Evolutionary conservation across 2,888 invertebrate species (phyloP), one percentile per base, ranked within the genome.

Genomic region (Pammene aurita): DNA sequence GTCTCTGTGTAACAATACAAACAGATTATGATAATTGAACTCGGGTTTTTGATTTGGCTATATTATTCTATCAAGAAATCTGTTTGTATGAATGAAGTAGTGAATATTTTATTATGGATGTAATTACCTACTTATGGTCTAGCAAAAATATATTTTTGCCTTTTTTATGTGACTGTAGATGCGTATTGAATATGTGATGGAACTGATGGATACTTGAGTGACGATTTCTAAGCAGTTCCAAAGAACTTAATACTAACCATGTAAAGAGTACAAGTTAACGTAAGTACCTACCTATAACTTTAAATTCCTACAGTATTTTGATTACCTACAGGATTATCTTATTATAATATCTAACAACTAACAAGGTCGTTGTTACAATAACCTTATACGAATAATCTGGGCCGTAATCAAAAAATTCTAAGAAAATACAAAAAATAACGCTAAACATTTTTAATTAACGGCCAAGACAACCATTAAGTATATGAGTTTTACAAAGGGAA

Each of bases 401-500:
- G n/a, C n/a, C 1, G 18, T 41, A 62, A 38, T 18, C 13, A 62
- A 52, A 48, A 50, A 35, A 26, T 26, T 62, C 50, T 50, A 18
- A 41, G 38, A 1, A 26, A 57, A 13, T n/a, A 38, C 38, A 38
- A 46, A 41, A 52, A 52, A 62, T 35, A 52, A 26, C 41, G 41
- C n/a, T 11, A 26, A 52, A 26, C 34, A 52, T 58, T 67, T 68
- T 63, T 68, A 68, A 68, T 68, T 58, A 57, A 68, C 35, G 57
- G 54, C 46, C 60, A 60, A 65, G 65, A 54, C 46, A 58, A 54
- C 60, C 69, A 69, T 65, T 60, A 69, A 60, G 48, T 69, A 38
- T 64, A 65, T 69, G 65, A 60, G 64, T 60, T 54, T 58, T 69
- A 69, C 48, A 69, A 65, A 69, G 64, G 56, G 66, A 54, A 44